A percentile compares a stretch with the other conserved stretches of the same genome.
phyloP scores from a whole-genome alignment of 2,113 vertebrate species.

The Tetrao urogallus region DNA sequence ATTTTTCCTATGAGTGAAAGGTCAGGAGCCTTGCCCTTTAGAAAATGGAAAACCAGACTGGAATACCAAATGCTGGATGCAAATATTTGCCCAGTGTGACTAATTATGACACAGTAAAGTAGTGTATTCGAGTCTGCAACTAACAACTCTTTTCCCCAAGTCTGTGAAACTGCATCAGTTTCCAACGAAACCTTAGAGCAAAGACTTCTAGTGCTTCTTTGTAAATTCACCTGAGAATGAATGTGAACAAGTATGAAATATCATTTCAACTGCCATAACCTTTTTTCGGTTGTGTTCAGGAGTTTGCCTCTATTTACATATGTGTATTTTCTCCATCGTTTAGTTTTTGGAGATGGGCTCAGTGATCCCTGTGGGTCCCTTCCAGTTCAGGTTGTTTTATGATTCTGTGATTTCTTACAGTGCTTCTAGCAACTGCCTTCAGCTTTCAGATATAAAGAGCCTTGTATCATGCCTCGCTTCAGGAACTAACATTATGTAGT shows the following conservation, averaged over 20 bases:
- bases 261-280: neutral
- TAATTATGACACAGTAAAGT: neutral
- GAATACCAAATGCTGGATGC: neutral
- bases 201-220: neutral
- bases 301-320: too few species aligned
- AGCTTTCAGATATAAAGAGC: neutral
- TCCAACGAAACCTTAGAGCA: neutral
- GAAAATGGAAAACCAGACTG: neutral
- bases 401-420: neutral
- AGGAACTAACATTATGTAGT: neutral
- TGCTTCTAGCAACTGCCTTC: neutral
- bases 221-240: neutral
- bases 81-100: neutral
- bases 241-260: neutral
- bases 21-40: neutral
- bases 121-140: neutral
- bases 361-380: too few species aligned
- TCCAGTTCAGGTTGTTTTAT: too few species aligned
- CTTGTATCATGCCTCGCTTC: neutral
- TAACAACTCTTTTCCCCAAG: neutral
- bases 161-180: neutral
- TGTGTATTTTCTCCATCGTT: too few species aligned
- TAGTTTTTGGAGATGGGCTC: too few species aligned
- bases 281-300: neutral
- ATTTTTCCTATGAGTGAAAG: accelerated